Evolutionary conservation across 2,888 invertebrate genomes (phyloP), one percentile per base, ranked within the genome.

Genomic region (Drosophila melanosoma): DNA sequence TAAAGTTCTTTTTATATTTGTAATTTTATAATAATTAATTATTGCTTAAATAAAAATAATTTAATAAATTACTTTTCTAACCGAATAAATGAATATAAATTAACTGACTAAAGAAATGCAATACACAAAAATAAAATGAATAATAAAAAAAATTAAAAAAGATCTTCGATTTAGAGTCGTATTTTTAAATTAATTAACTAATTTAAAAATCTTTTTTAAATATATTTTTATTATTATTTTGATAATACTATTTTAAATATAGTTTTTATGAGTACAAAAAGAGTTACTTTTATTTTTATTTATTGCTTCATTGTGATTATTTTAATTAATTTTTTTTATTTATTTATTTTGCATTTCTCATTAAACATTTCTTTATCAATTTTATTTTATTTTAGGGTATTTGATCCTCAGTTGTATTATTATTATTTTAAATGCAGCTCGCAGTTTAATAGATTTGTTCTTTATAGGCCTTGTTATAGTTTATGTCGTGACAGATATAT

Each of bases 401-500:
- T 33, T 15, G 17, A 1, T 5, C 20, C 17, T 36, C n/a, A 7
- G 26, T 29, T 36, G 6, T 11, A 38, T 15, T 32, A 23, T 33
- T 10, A 8, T 8, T 52, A 32, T 35, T n/a, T 11, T 5, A 6
- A 29, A 32, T n/a, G 2, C 38, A 29, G 1, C 4, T n/a, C 17
- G 17, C 29, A 49, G 35, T 59, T 66, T 54, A 68, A 78, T 70
- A 42, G 62, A 29, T n/a, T 61, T 52, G 12, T 65, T 60, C 48
- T 48, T 40, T 48, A n/a, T 52, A 32, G 36, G 59, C 36, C 53
- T 63, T 63, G 54, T 59, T 57, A 67, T 56, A 63, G 69, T 71
- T 70, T 65, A 70, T 85, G 67, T 68, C 59, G 62, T 81, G 70
- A 51, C 77, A 75, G 29, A 32, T 15, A 20, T 5, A 20, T 40